Base-by-base conservation (phyloP, 2,888 invertebrate species). In the Agriopis leucophaearia region DNA sequence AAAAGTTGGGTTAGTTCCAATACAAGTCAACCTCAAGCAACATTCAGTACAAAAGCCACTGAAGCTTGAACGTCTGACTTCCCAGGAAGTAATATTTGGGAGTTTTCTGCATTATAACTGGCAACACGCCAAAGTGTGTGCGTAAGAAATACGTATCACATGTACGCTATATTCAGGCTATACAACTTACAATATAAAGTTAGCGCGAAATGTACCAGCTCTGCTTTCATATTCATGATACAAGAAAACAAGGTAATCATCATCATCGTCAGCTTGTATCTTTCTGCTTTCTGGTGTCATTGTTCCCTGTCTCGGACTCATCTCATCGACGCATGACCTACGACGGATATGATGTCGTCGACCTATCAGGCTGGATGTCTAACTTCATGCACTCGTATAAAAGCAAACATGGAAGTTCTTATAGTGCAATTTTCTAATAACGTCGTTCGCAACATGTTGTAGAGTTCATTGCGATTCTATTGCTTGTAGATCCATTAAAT, bases 41-140 rank as follows among this genome's bases (percentile, higher is more conserved):
- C 54, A 73, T 58, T 61, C 61, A 38, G 65, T 73, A 73, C 73
- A 74, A 78, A 74, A 78, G 60, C 69, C 66, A 51, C 62, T 61
- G 66, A 48, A 71, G 60, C 68, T 65, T 63, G 71, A 71, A 75
- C 67, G 70, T 71, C 66, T 66, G 74, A 71, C 72, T 70, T 74
- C 73, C 73, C 79, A 74, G 87, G 85, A 88, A 87, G 85, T 83
- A 85, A 87, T 86, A 84, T 85, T 82, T 78, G 79, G 78, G 77
- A 85, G 77, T 83, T 82, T 78, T 81, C 75, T 78, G 72, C 81
- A 84, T 84, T 84, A 82, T 83, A 83, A 80, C 81, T 88, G 89
- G 90, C 88, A 81, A 40, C 67, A 64, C 72, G 84, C 89, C 89
- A 90, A 27, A 82, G 67, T 77, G 69, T 71, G 77, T 78, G 80